These are phyloP conservation scores for Drosophila histrio DNA, from an alignment of 2,888 invertebrate genomes.

Conservation along the genomic window DNA sequence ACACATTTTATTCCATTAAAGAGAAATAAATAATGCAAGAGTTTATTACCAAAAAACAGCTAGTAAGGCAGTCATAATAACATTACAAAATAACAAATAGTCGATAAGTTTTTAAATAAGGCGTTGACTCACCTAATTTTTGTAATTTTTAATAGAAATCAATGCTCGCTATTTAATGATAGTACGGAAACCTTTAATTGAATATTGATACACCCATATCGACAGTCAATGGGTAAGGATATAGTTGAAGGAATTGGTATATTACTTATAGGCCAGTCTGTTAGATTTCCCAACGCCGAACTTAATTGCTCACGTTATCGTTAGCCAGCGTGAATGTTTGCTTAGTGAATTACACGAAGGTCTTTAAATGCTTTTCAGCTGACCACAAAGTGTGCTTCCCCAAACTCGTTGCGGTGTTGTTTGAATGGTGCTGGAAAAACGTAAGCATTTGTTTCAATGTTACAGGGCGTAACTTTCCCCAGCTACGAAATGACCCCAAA, in stretches of 20 bases:
- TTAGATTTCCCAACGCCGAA: neutral
- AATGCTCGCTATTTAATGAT: neutral
- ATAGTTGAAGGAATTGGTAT: neutral
- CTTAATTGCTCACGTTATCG: slow-evolving; percentile 7
- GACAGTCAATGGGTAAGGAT: neutral
- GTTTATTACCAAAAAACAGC: no score
- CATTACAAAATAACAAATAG: no score
- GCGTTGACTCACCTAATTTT: neutral
- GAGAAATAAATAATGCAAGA: no score
- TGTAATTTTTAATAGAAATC: neutral
- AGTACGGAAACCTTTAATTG: neutral
- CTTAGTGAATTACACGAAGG: slow-evolving; percentile 12
- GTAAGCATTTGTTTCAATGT: slow-evolving; percentile 11
- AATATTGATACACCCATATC: neutral
- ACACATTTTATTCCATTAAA: no score
- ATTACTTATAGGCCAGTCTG: neutral
- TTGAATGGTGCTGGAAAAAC: neutral
- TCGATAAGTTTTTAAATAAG: no score
- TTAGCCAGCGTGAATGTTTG: slow-evolving; percentile 1
- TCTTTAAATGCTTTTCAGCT: slow-evolving; percentile 16
- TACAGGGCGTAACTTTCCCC: slow-evolving; percentile 19
- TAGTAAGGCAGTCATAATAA: no score
- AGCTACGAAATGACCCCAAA: slow-evolving; percentile 10
- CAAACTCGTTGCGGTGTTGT: slow-evolving; percentile 5
- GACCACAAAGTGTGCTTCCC: slow-evolving; percentile 28